Evolutionary conservation across 1,140 invertebrate species (phyloP).

Genomic region (Maconellicoccus hirsutus): DNA sequence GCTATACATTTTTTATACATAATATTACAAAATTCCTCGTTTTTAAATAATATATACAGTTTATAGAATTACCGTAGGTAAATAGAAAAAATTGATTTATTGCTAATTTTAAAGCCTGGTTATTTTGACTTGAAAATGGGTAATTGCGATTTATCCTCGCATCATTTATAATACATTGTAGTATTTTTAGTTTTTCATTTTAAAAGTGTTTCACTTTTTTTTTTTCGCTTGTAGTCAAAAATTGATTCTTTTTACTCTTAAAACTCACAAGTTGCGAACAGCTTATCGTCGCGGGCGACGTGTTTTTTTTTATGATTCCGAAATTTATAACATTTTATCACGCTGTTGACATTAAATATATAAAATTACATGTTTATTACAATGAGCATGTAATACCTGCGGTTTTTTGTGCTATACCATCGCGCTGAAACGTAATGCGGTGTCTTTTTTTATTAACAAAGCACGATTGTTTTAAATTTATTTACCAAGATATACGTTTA

Average conservation of each 20-base stretch:
- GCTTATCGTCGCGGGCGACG: too few relatives aligned
- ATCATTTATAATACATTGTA: too few relatives aligned
- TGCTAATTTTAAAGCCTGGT: not conserved
- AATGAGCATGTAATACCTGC: not conserved
- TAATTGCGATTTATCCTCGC: too few relatives aligned
- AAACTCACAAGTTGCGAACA: too few relatives aligned
- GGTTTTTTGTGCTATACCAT: not conserved
- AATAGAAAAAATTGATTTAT: not conserved
- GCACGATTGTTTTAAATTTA: conserved; percentile 2
- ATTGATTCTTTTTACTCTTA: too few relatives aligned
- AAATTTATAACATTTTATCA: not conserved
- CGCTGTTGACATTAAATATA: not conserved
- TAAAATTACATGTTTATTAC: not conserved
- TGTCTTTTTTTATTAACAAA: not conserved
- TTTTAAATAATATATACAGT: conserved; percentile 10
- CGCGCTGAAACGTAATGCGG: not conserved
- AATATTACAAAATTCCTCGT: not conserved
- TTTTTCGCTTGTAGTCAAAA: too few relatives aligned
- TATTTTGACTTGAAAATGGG: not conserved
- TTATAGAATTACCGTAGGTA: not conserved
- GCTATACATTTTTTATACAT: conserved; percentile 14
- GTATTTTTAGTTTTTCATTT: too few relatives aligned
- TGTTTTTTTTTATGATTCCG: too few relatives aligned
- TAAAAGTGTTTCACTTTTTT: too few relatives aligned
- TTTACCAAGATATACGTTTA: not conserved